phyloP scores from a whole-genome alignment of 2,888 invertebrate species.

The Torymus aiolomorphi region DNA sequence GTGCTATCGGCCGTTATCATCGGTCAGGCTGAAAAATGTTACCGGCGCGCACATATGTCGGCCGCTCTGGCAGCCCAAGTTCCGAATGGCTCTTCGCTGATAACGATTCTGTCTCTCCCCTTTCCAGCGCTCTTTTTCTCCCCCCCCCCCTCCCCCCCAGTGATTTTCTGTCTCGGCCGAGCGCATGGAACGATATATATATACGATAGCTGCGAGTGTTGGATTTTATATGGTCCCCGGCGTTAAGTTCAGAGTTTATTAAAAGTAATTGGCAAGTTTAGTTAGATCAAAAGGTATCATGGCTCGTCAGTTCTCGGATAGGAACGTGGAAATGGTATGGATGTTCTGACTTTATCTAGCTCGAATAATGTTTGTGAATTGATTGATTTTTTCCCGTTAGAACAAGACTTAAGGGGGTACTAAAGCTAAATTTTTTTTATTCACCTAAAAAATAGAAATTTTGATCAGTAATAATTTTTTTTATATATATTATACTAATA shows the following conservation, averaged over 20 bases:
- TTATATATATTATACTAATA: no score
- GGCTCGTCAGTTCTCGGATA: no score
- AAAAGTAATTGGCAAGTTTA: slow-evolving; percentile 18
- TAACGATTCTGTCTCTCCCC: slow-evolving; percentile 18
- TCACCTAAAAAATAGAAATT: no score
- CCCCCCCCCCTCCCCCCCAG: neutral
- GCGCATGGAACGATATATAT: neutral
- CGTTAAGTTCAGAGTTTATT: slow-evolving; percentile 28
- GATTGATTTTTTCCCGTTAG: no score
- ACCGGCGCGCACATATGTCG: slow-evolving; percentile 22
- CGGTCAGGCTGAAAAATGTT: slow-evolving; percentile 48
- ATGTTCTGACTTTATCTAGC: no score
- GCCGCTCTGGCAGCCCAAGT: slow-evolving; percentile 10
- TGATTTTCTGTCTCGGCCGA: slow-evolving; percentile 17
- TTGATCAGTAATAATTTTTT: no score
- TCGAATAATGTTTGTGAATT: no score
- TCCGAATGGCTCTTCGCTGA: slow-evolving; percentile 8
- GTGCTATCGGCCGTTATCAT: slow-evolving; percentile 44
- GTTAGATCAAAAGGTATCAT: neutral
- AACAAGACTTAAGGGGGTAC: no score
- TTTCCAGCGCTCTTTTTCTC: neutral
- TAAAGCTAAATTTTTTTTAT: no score
- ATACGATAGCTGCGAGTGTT: slow-evolving; percentile 2
- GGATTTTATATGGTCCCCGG: neutral
- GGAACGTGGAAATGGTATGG: no score